Base-by-base conservation (phyloP, 2,888 invertebrate species). In the Amiota mariae region DNA sequence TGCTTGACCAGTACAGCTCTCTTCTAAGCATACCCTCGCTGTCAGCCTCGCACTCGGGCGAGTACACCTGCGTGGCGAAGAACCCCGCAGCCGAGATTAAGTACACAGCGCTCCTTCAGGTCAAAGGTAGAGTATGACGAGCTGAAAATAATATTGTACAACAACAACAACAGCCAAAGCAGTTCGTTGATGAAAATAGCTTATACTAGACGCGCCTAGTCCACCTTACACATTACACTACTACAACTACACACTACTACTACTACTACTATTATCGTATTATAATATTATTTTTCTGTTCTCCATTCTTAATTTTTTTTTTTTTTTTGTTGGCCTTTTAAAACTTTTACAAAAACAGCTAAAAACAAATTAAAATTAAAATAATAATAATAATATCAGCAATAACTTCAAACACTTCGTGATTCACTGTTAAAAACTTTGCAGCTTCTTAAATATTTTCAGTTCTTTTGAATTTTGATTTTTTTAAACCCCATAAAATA, bases 41-140 rank as follows among this genome's bases (percentile, higher is more conserved):
- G 87, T 93, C 93, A 89, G 93, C 94, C 87, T 91, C 92, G 88
- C 94, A 94, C 90, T 93, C 94, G 84, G 94, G 94, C 88, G 94
- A 94, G 90, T 94, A 94, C 91, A 94, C 94, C 82, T 94, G 94
- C 90, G 93, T 94, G 90, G 94, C 94, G 90, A 93, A 93, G 91
- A 94, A 94, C 91, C 94, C 93, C 88, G 94, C 94, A 88, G 93
- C 94, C 88, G 94, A 94, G 92, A 94, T 94, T 90, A 93, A 94
- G 92, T 94, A 93, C 92, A 94, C 94, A 90, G 94, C 94, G 91
- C 93, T 93, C 90, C 93, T 94, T 88, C 94, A 94, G 93, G 94
- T 94, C 89, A 94, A 94, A 94, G 94, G 94, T 94, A 94, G 93
- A 92, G 90, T 90, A 91, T 68, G 54, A 51, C 15, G 15, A 12